phyloP scores from a whole-genome alignment of 2,113 vertebrate species.

The Melanerpes aurifrons region DNA sequence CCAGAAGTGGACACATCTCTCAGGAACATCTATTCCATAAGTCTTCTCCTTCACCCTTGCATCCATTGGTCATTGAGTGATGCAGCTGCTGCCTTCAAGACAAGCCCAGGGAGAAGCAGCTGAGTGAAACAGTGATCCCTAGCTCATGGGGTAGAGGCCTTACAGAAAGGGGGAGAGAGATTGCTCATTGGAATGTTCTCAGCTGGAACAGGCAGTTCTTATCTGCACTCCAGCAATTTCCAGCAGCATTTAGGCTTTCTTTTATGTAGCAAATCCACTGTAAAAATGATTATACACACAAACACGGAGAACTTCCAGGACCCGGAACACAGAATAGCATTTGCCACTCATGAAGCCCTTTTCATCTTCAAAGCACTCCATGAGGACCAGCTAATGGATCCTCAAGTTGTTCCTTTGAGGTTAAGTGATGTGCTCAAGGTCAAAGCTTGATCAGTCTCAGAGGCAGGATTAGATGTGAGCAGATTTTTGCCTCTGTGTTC shows the following conservation, averaged over 20 bases:
- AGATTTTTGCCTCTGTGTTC: constrained; percentile 2
- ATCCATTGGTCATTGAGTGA: accelerated
- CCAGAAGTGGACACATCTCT: neutral
- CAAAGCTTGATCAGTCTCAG: constrained; percentile 19
- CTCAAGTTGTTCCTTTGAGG: constrained; percentile 42
- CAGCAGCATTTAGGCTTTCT: constrained; percentile 23
- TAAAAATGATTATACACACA: constrained; percentile 60
- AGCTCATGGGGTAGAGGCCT: neutral
- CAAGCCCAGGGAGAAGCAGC: neutral
- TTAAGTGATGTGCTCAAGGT: constrained; percentile 56
- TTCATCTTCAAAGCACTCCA: constrained; percentile 55
- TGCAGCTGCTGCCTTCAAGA: neutral
- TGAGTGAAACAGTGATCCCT: neutral
- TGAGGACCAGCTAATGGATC: constrained; percentile 40
- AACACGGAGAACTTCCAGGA: constrained; percentile 54
- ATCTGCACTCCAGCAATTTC: constrained; percentile 29
- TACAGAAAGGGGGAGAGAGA: neutral
- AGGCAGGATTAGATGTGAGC: neutral
- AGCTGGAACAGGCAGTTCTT: neutral
- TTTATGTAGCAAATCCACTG: constrained; percentile 52
- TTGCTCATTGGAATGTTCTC: neutral
- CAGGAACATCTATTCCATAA: neutral
- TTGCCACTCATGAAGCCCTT: constrained; percentile 36
- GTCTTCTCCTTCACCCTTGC: neutral
- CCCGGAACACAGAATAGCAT: constrained; percentile 27